phyloP scores from a whole-genome alignment of 2,113 vertebrate genomes.

The Tachysurus vachellii region DNA sequence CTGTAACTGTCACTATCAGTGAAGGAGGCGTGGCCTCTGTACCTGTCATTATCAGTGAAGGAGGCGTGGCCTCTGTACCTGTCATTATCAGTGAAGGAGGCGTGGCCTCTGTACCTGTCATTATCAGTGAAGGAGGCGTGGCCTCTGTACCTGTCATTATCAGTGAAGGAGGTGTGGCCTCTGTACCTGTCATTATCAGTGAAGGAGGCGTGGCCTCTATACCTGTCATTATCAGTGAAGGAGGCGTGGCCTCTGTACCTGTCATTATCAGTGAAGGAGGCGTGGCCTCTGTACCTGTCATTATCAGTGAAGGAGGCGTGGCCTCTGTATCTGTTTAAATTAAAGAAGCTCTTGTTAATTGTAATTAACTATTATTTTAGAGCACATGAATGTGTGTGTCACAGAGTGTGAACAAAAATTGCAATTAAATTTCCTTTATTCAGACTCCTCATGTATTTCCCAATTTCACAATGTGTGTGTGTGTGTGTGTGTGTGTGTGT shows the following conservation, averaged over 20 bases:
- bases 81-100: not conserved
- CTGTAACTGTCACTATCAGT: not conserved
- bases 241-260: not conserved
- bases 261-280: not conserved
- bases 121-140: not conserved
- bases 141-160: not conserved
- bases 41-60: not conserved
- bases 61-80: not conserved
- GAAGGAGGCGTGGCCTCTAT: not conserved
- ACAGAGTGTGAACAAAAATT: constrained; percentile 57
- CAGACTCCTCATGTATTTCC: not conserved
- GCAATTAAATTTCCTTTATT: constrained; percentile 51
- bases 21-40: not conserved
- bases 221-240: not conserved
- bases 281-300: not conserved
- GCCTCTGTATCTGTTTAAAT: not conserved
- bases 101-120: not conserved
- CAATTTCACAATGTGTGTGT: no score
- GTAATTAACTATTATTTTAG: not conserved
- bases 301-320: not conserved
- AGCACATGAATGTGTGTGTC: not conserved
- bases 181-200: not conserved
- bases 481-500: constrained; percentile 29
- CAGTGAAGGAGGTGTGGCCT: not conserved
- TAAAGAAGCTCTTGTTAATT: not conserved